These are phyloP conservation scores for Nettapus auritus DNA, from an alignment of 2,113 vertebrate species.

Conservation along the genomic window DNA sequence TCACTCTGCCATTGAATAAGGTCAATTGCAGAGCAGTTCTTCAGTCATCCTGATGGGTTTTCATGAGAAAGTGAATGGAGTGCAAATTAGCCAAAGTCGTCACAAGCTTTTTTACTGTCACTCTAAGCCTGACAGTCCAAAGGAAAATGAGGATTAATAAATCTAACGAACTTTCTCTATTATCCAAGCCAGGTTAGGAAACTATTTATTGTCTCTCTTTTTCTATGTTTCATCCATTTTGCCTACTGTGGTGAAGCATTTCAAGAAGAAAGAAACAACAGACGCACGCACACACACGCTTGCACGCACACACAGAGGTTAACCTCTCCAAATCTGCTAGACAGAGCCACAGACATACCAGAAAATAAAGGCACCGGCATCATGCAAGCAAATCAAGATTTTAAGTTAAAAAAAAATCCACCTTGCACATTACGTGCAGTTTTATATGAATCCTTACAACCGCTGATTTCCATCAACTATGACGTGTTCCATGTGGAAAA, in stretches of 20 bases:
- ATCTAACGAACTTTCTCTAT: conserved; percentile 71
- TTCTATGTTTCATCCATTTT: conserved; percentile 59
- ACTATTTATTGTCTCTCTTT: conserved; percentile 74
- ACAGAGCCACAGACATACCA: neutral
- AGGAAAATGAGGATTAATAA: conserved; percentile 78
- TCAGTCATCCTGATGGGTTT: conserved; percentile 81
- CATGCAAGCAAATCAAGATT: neutral
- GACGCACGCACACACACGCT: conserved; percentile 31
- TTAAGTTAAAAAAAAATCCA: neutral
- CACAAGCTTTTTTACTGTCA: conserved; percentile 82
- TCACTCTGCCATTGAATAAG: conserved; percentile 82
- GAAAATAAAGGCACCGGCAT: conserved; percentile 4
- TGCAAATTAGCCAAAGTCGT: conserved; percentile 84
- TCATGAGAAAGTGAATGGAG: conserved; percentile 83
- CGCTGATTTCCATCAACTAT: neutral
- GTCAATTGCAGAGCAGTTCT: conserved; percentile 79
- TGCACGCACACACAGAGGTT: conserved; percentile 39
- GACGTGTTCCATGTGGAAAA: fast-evolving
- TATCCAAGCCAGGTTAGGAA: conserved; percentile 77
- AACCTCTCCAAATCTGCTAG: conserved; percentile 13
- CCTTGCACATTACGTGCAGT: fast-evolving
- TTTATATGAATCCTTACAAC: neutral
- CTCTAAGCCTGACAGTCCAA: conserved; percentile 77
- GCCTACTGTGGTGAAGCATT: conserved; percentile 59
- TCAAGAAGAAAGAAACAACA: conserved; percentile 61